Percentiles rank a stretch among this genome's conserved stretches.
These are phyloP conservation scores for Lacanobia oleracea DNA, from an alignment of 2,888 invertebrate genomes.

Conservation along the genomic window DNA sequence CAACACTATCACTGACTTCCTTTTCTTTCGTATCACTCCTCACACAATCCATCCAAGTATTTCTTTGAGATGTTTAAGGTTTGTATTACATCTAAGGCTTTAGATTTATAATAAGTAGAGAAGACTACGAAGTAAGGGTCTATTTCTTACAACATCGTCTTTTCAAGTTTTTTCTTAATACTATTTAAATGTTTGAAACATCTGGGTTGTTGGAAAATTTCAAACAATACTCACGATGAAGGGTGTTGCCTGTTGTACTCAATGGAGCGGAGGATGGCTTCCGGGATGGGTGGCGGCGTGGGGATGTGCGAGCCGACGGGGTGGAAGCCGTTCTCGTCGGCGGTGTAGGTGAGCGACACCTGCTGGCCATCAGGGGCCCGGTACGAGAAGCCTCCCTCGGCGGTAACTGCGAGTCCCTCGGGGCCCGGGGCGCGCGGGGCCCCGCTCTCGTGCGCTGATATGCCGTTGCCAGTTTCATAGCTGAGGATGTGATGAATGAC, in stretches of 20 bases:
- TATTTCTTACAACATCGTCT: background rate
- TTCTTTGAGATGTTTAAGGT: too few relatives aligned
- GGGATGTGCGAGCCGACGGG: slow-evolving; percentile 90
- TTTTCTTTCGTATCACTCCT: too few relatives aligned
- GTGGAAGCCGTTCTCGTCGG: slow-evolving; percentile 93
- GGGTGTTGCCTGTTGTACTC: slow-evolving; percentile 82
- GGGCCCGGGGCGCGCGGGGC: slow-evolving; percentile 88
- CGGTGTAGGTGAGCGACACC: slow-evolving; percentile 91
- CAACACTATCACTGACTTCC: too few relatives aligned
- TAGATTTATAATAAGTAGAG: too few relatives aligned
- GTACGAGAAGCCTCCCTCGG: slow-evolving; percentile 92
- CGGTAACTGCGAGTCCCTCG: slow-evolving; percentile 87
- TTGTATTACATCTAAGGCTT: too few relatives aligned
- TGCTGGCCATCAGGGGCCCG: slow-evolving; percentile 92
- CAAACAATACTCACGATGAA: slow-evolving; percentile 75
- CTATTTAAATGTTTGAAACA: too few relatives aligned
- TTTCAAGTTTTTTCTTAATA: background rate
- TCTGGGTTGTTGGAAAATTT: background rate
- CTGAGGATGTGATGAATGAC: slow-evolving; percentile 56
- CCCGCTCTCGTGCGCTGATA: slow-evolving; percentile 90
- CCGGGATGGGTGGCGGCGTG: slow-evolving; percentile 90
- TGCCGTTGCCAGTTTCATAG: slow-evolving; percentile 92
- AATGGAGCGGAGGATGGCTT: slow-evolving; percentile 87
- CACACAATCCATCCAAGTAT: too few relatives aligned
- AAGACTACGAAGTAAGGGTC: too few relatives aligned